Percentiles rank a stretch among this genome's conserved stretches.
These are phyloP conservation scores for Gavia stellata DNA, from an alignment of 2,113 vertebrate genomes.

Conservation along the genomic window DNA sequence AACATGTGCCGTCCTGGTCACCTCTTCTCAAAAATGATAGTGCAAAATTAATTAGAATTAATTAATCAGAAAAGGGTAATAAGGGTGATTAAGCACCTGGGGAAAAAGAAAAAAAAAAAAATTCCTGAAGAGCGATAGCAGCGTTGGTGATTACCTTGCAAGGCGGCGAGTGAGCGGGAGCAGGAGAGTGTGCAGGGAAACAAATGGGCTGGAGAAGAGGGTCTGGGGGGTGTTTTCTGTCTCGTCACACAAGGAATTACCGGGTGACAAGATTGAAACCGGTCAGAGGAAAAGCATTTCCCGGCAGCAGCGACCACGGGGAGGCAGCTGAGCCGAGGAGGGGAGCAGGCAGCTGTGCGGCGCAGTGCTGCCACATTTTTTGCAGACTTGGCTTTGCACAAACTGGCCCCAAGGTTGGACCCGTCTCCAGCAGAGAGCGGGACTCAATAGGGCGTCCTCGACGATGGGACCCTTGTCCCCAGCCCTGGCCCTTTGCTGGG, in stretches of 20 bases:
- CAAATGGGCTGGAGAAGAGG: neutral
- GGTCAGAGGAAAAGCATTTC: constrained; percentile 22
- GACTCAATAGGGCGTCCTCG: neutral
- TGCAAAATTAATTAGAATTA: constrained; percentile 59
- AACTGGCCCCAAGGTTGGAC: neutral
- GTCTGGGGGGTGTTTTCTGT: constrained; percentile 13
- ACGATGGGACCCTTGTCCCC: neutral
- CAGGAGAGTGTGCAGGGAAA: neutral
- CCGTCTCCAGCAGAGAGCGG: neutral
- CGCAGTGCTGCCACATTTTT: neutral
- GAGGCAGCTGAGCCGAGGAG: constrained; percentile 6
- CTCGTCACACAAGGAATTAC: neutral
- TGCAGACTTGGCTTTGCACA: neutral
- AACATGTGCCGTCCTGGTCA: constrained; percentile 17
- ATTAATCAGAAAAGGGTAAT: constrained; percentile 63
- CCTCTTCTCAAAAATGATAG: constrained; percentile 37
- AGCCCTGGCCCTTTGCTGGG: neutral
- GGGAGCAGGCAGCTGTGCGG: neutral
- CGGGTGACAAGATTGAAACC: neutral
- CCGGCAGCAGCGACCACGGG: constrained; percentile 5
- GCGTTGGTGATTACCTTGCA: neutral
- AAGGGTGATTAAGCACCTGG: constrained; percentile 55
- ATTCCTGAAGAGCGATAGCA: neutral
- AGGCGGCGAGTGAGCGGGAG: neutral
- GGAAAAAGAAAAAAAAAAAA: neutral